These are phyloP conservation scores for Chlorops oryzae DNA, from an alignment of 1,140 invertebrate genomes.

Conservation along the genomic window DNA sequence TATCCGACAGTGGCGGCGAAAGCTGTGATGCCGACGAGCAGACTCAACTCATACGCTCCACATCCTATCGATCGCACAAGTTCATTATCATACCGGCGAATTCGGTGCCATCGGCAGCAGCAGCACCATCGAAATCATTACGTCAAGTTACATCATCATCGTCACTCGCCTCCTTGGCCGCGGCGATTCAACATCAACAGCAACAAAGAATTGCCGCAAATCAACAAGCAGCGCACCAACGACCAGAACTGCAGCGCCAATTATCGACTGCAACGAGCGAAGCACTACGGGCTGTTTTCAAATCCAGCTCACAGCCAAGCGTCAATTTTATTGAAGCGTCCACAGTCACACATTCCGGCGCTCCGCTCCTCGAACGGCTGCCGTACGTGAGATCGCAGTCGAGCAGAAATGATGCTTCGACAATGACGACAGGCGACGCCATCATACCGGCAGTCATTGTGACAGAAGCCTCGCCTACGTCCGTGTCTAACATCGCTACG, in stretches of 20 bases:
- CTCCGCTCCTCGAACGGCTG: neutral
- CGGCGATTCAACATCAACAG: slow-evolving; percentile 28
- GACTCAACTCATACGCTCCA: slow-evolving; percentile 28
- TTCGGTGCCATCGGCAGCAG: neutral
- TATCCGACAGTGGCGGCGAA: slow-evolving; percentile 40
- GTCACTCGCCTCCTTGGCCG: slow-evolving; percentile 30
- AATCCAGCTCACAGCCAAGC: no score
- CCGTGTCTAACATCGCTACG: slow-evolving; percentile 10
- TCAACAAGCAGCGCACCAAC: no score
- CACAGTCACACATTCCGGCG: no score
- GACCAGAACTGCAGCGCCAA: neutral
- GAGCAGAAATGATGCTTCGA: neutral
- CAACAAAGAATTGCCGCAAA: no score
- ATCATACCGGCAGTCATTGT: slow-evolving; percentile 13
- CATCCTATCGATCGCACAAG: slow-evolving; percentile 35
- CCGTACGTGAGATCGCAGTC: neutral
- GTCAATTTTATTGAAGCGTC: no score
- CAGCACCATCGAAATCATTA: slow-evolving; percentile 14
- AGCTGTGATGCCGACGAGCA: slow-evolving; percentile 41
- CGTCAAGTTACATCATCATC: slow-evolving; percentile 31
- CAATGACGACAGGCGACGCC: neutral
- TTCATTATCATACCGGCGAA: slow-evolving; percentile 39
- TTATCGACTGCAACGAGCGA: neutral
- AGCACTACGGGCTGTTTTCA: no score
- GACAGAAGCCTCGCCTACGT: neutral